Base-by-base conservation (phyloP, 2,888 invertebrate species). In the Melinaea marsaeus region DNA sequence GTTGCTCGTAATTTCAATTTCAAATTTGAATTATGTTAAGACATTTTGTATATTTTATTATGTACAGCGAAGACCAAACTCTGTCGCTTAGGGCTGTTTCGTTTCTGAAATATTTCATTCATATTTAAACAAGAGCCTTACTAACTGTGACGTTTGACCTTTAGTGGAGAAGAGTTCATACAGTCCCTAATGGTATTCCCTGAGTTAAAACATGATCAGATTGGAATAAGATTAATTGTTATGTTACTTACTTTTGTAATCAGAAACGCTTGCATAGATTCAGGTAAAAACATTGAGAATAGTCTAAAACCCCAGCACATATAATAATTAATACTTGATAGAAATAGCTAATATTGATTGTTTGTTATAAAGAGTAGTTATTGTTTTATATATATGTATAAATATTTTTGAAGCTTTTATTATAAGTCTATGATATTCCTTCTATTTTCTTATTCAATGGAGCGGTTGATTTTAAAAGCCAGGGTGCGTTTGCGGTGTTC, bases 371-470 rank as follows among this genome's bases (percentile, higher is more conserved):
- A 22, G 22, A 22, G 22, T 22, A 22, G 22, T 22, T 22, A 0
- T 22, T 37, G 7, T 37, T 37, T 37, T 37, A 37, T 37, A 6
- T 37, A 37, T 37, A 37, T 37, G 4, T 2, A 37, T 6, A 42
- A 42, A 42, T 42, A 11, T 22, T 22, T 22, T 22, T 22, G 22
- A 22, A 22, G 22, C 22, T 42, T 55, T 58, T 58, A 34, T 33
- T 34, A 22, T 22, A 22, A 22, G 22, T 22, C 22, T 62, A 55
- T 62, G 60, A 60, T 57, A 60, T 55, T 56, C 58, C 63, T 47
- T 66, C 61, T 60, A 68, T 68, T 68, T 66, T 68, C 68, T 59
- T 59, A 64, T 42, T 37, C 68, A 64, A 32, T 64, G 62, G 63
- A 66, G 63, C 66, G 68, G n/a, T 47, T 61, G 60, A 66, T 62